Conservation (phyloP, 2,797 vertebrate genomes). For the Cetoscarus ocellatus region DNA sequence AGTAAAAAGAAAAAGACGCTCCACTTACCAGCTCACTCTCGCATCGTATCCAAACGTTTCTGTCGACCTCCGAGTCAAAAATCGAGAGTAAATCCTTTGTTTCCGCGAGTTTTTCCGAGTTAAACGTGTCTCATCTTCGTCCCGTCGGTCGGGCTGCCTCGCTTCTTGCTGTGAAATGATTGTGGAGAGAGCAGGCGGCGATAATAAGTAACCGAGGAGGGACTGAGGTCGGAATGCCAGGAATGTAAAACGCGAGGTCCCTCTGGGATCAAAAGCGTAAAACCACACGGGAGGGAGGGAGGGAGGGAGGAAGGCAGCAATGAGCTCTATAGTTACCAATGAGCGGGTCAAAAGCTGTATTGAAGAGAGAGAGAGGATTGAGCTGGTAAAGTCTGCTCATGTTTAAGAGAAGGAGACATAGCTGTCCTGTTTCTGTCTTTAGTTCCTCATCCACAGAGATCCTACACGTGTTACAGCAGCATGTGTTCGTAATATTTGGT, state of each 20-base stretch:
- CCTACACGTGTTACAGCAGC: not conserved
- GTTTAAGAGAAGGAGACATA: not conserved
- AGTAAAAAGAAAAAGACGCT: slow-evolving; percentile 5
- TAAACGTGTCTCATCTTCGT: slow-evolving; percentile 64
- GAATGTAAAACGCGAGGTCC: slow-evolving; percentile 94
- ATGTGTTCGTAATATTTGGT: too few relatives aligned
- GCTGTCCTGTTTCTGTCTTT: not conserved
- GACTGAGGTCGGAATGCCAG: slow-evolving; percentile 90
- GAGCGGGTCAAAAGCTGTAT: slow-evolving; percentile 21
- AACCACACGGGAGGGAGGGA: slow-evolving; percentile 73
- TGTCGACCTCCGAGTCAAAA: slow-evolving; percentile 34
- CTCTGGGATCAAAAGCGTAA: slow-evolving; percentile 89
- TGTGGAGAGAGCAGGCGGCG: slow-evolving; percentile 75
- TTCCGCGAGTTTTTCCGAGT: slow-evolving; percentile 37
- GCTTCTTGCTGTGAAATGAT: slow-evolving; percentile 74
- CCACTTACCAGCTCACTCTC: slow-evolving; percentile 77
- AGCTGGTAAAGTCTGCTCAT: not conserved
- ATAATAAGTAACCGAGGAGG: slow-evolving; percentile 88
- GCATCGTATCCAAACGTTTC: slow-evolving; percentile 55
- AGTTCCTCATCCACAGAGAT: not conserved
- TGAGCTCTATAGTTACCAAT: slow-evolving; percentile 42
- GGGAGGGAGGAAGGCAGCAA: slow-evolving; percentile 27
- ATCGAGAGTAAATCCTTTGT: slow-evolving; percentile 44
- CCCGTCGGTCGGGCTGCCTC: slow-evolving; percentile 38
- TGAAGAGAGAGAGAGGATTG: not conserved